Base-by-base conservation (phyloP, 1,140 invertebrate species). In the Oryctes rhinoceros region DNA sequence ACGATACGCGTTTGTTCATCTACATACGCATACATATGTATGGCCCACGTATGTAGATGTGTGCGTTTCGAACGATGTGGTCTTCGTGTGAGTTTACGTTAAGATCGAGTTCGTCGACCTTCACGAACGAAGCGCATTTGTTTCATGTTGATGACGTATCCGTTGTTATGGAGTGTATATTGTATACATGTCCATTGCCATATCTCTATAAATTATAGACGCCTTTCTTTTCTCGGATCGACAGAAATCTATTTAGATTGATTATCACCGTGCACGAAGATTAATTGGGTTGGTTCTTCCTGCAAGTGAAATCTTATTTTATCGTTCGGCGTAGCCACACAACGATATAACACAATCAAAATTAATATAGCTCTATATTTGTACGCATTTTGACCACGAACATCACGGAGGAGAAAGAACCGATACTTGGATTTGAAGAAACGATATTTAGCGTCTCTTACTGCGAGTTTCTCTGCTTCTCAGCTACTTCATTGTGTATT, bases 131-230 rank as follows among this genome's bases (percentile, higher is more conserved):
- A 59, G 53, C 53, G 53, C 53, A 59, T 59, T 59, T 59, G 53
- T 59, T 59, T 59, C 53, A 59, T 59, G 53, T 59, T 59, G 53
- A 59, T 59, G 53, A 59, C 53, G 53, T 59, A 59, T 59, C 53
- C 15, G 53, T 59, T 59, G 53, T 59, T 59, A 59, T 59, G 53
- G 53, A 59, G 53, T 59, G 53, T 59, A 59, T 59, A 15, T 13
- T 59, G n/a, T 59, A 13, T 59, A n/a, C 18, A 59, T 59, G 53
- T 18, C 18, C 53, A 59, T 59, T 59, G 18, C 53, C 18, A 59
- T 59, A 44, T 59, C 18, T 59, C 53, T 59, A 59, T 59, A 59
- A 59, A 59, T 59, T 59, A 59, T 6, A n/a, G 53, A 59, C 53
- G 53, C 53, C 18, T n/a, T 59, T 59, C n/a, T 59, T 59, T 18